A percentile compares a stretch with the other conserved stretches of the same genome.
phyloP scores from a whole-genome alignment of 2,113 vertebrate genomes.

The Thomomys bottae region DNA sequence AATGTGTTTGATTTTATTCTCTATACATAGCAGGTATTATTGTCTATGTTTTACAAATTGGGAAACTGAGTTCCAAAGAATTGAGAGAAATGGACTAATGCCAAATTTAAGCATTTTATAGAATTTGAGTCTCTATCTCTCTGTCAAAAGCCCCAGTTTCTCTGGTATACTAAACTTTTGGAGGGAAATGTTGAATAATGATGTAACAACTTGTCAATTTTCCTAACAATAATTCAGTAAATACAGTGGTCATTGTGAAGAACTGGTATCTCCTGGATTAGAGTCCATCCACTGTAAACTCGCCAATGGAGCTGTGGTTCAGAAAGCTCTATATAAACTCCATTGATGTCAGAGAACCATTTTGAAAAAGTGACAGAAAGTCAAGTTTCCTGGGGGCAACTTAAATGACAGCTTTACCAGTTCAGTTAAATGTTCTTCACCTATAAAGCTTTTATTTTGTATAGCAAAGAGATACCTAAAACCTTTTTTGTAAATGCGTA shows the following conservation, averaged over 20 bases:
- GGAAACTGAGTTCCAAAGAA: background rate
- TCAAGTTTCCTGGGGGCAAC: conserved; percentile 3
- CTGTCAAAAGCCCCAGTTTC: background rate
- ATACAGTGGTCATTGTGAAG: background rate
- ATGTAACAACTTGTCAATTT: background rate
- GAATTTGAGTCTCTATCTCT: background rate
- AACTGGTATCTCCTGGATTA: background rate
- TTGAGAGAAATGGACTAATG: background rate
- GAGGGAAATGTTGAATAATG: background rate
- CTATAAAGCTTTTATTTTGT: conserved; percentile 60
- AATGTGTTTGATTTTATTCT: background rate
- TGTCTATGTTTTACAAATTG: background rate
- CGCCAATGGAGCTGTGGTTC: background rate
- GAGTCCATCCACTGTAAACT: background rate
- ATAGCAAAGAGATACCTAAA: conserved; percentile 55
- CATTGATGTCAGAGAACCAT: background rate
- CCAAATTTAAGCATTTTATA: background rate
- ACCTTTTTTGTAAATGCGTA: conserved; percentile 56
- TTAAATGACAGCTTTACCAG: conserved; percentile 54
- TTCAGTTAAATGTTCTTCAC: conserved; percentile 44
- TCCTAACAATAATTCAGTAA: conserved; percentile 12
- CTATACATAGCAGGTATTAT: background rate
- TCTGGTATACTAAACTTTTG: background rate
- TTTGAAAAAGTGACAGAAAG: conserved; percentile 58
- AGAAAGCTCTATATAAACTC: background rate